phyloP scores from a whole-genome alignment of 2,113 vertebrate species.

The Gobio gobio region DNA sequence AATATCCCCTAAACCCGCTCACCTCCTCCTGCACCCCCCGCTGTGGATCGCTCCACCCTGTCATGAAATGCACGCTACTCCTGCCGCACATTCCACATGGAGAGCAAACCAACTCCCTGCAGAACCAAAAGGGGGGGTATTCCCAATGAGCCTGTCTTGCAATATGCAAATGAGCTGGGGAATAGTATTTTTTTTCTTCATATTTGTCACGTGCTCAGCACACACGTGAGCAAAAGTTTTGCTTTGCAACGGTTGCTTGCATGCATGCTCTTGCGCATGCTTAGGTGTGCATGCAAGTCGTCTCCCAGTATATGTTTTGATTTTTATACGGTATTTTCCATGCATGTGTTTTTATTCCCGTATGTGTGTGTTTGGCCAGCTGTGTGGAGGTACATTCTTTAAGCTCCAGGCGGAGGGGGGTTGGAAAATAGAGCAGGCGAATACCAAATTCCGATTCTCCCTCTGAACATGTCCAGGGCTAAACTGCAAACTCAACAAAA shows the following conservation, averaged over 20 bases:
- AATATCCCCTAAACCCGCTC: constrained; percentile 71
- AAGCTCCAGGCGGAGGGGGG: constrained; percentile 51
- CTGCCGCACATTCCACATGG: constrained; percentile 71
- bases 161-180: constrained; percentile 2
- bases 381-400: constrained; percentile 62
- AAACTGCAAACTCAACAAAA: constrained; percentile 64
- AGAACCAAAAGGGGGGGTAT: constrained; percentile 58
- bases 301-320: constrained; percentile 4
- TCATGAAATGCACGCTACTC: constrained; percentile 71
- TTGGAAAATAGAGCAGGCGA: constrained; percentile 53
- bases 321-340: constrained; percentile 44
- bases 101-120: constrained; percentile 67
- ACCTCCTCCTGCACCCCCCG: constrained; percentile 59
- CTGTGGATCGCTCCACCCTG: constrained; percentile 63
- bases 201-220: constrained; percentile 21
- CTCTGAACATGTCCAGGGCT: constrained; percentile 64
- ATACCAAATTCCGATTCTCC: constrained; percentile 59
- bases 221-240: constrained; percentile 26
- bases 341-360: constrained; percentile 40
- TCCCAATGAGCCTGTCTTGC: background rate
- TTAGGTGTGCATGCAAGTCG: constrained; percentile 2
- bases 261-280: background rate
- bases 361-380: constrained; percentile 60
- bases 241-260: constrained; percentile 18
- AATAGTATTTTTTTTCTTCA: background rate